Percentiles rank a stretch among this genome's conserved stretches.
Conservation (phyloP, 2,888 invertebrate genomes). For the Atrina japonica region DNA sequence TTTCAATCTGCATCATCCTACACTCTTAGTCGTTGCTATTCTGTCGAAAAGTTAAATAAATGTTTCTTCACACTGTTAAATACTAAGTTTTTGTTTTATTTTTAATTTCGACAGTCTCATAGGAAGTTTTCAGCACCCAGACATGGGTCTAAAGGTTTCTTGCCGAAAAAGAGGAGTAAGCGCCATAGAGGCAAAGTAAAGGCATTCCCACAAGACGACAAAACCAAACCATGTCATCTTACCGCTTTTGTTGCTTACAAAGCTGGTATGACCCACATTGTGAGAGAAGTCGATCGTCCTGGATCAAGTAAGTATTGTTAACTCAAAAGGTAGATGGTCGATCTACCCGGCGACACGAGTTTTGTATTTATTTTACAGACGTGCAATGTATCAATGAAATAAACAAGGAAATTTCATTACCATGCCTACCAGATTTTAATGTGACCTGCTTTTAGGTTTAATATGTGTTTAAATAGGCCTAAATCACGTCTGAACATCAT, state of each 20-base stretch:
- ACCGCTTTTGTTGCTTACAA: constrained; percentile 99
- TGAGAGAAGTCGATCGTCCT: constrained; percentile 98
- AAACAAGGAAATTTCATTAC: background rate
- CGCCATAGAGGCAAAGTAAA: constrained; percentile 99
- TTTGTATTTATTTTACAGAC: background rate
- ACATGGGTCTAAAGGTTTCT: constrained; percentile 99
- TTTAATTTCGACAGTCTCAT: constrained; percentile 92
- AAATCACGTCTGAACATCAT: no score
- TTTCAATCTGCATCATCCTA: no score
- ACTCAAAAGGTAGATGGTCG: no score
- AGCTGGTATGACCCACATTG: constrained; percentile 99
- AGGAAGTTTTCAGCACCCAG: constrained; percentile 99
- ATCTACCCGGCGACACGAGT: no score
- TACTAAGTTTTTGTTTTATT: background rate
- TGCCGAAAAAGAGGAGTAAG: constrained; percentile 98
- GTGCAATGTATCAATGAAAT: no score
- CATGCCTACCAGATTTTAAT: no score
- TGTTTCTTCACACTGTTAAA: no score
- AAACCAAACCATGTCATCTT: constrained; percentile 96
- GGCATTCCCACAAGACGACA: constrained; percentile 99
- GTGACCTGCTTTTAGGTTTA: no score
- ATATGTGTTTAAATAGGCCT: no score
- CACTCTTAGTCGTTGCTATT: no score
- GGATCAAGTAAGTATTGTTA: constrained; percentile 95
- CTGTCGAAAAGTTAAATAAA: no score